These are phyloP conservation scores for Buceros bicornis DNA, from an alignment of 2,797 vertebrate genomes.

Conservation along the genomic window DNA sequence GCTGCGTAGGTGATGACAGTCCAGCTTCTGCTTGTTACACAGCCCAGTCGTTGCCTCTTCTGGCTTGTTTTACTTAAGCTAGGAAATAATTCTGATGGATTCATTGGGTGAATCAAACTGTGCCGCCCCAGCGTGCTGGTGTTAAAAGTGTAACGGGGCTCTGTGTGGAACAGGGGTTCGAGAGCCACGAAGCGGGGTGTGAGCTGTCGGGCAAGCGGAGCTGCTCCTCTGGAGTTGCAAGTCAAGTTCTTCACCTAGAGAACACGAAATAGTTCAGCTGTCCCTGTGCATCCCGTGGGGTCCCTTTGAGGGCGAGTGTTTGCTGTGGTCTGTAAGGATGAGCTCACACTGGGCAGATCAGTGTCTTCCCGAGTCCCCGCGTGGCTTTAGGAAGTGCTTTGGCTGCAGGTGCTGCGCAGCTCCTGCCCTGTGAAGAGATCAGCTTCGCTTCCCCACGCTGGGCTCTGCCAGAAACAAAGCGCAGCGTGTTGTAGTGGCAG, in stretches of 20 bases:
- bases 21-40: background rate
- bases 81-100: background rate
- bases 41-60: background rate
- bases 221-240: background rate
- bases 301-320: background rate
- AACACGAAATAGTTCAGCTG: accelerated
- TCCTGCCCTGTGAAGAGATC: background rate
- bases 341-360: background rate
- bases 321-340: background rate
- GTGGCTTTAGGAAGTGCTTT: background rate
- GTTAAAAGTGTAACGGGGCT: background rate
- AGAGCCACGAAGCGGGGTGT: too few species aligned
- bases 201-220: background rate
- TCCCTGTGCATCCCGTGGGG: background rate
- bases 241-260: background rate
- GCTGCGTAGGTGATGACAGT: background rate
- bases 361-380: background rate
- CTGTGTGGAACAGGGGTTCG: background rate
- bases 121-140: background rate
- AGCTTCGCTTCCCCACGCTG: background rate
- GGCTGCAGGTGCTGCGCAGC: background rate
- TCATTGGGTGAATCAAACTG: background rate
- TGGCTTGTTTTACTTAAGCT: background rate
- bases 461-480: background rate
- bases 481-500: background rate